Conservation (phyloP, 2,888 invertebrate species). For the Lumbricus terrestris region DNA sequence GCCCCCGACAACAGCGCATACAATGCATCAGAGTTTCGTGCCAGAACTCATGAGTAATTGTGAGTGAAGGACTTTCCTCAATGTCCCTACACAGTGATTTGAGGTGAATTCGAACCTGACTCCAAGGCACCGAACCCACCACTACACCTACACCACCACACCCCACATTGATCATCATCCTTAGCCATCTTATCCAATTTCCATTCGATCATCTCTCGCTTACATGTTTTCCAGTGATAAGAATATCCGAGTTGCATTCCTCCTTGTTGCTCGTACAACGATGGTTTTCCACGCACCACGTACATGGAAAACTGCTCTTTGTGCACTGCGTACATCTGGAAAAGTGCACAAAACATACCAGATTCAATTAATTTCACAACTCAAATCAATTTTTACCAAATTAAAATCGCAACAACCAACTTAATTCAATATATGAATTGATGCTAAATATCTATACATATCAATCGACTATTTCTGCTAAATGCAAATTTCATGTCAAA, state of each 20-base stretch:
- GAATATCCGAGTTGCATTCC: constrained; percentile 73
- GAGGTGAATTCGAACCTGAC: no score
- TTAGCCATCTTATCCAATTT: neutral
- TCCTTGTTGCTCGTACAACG: constrained; percentile 93
- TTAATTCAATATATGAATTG: neutral
- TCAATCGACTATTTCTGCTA: neutral
- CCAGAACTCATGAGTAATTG: no score
- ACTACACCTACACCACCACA: no score
- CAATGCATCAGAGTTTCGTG: no score
- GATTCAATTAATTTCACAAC: neutral
- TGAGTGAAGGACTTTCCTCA: no score
- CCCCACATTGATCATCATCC: no score
- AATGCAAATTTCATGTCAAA: neutral
- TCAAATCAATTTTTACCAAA: neutral
- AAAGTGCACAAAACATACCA: constrained; percentile 16
- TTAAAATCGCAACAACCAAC: no score
- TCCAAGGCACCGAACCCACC: no score
- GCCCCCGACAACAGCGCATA: no score
- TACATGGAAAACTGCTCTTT: constrained; percentile 92
- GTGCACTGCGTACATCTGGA: constrained; percentile 85
- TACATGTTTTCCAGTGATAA: constrained; percentile 55
- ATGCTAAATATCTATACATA: no score
- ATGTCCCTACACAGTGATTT: no score
- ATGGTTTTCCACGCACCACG: constrained; percentile 97
- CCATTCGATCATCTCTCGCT: constrained; percentile 38